Evolutionary conservation across 2,888 invertebrate species (phyloP).

Genomic region (Drosophila macrothrix): DNA sequence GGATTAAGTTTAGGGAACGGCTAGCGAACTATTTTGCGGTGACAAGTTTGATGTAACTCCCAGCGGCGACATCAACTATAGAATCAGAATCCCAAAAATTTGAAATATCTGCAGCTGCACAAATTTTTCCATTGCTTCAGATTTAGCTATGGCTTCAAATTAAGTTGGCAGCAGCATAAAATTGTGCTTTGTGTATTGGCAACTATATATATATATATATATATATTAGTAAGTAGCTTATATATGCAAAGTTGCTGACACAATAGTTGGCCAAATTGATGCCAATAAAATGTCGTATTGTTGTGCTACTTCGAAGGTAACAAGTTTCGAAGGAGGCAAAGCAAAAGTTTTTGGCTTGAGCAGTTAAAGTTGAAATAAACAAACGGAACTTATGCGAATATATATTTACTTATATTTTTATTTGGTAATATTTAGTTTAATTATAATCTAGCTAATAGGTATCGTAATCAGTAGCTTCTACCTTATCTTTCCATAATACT

Average conservation of each 20-base stretch:
- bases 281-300: slow-evolving; percentile 39
- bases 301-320: slow-evolving; percentile 42
- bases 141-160: slow-evolving; percentile 45
- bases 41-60: slow-evolving; percentile 65
- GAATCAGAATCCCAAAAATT: slow-evolving; percentile 61
- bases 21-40: slow-evolving; percentile 66
- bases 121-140: slow-evolving; percentile 66
- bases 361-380: slow-evolving; percentile 30
- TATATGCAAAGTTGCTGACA: slow-evolving; percentile 63
- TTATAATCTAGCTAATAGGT: slow-evolving; percentile 23
- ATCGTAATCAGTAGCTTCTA: not conserved
- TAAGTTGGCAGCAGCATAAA: slow-evolving; percentile 53
- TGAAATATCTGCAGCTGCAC: slow-evolving; percentile 64
- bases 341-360: slow-evolving; percentile 37
- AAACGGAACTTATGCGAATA: slow-evolving; percentile 14
- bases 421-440: slow-evolving; percentile 18
- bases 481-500: slow-evolving; percentile 38
- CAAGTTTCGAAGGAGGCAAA: slow-evolving; percentile 14
- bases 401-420: slow-evolving; percentile 23
- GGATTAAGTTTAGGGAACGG: slow-evolving; percentile 57
- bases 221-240: slow-evolving; percentile 44
- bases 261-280: slow-evolving; percentile 65
- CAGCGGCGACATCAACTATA: slow-evolving; percentile 44
- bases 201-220: slow-evolving; percentile 6
- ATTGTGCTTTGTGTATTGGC: slow-evolving; percentile 34